Evolutionary conservation across 2,888 invertebrate species (phyloP).

Genomic region (Temnothorax rugatulus): DNA sequence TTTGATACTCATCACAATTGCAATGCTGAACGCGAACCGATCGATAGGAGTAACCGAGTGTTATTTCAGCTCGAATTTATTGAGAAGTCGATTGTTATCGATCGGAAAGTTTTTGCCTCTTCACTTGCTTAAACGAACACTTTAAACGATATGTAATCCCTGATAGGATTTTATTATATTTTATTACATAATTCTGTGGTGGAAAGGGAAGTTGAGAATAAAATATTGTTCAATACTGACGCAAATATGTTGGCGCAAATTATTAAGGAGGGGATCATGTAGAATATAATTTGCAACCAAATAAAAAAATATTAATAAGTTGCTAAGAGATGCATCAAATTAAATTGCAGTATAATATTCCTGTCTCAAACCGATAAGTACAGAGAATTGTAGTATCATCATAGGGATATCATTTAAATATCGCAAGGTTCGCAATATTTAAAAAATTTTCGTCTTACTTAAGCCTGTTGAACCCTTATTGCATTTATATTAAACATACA

Average conservation of each 20-base stretch:
- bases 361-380: not conserved
- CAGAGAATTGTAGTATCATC: not conserved
- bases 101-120: not conserved
- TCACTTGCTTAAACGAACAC: not conserved
- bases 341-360: not conserved
- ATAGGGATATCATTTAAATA: not conserved
- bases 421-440: too few relatives aligned
- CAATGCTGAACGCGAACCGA: not conserved
- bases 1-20: not conserved
- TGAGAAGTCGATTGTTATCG: not conserved
- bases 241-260: not conserved
- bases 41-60: not conserved
- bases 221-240: not conserved
- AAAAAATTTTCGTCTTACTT: too few relatives aligned
- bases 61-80: conserved; percentile 16
- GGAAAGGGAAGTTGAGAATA: not conserved
- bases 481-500: not conserved
- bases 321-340: not conserved
- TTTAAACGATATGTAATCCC: not conserved
- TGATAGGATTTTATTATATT: not conserved
- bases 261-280: not conserved
- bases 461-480: not conserved
- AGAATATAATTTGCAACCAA: not conserved
- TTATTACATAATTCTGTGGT: not conserved
- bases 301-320: not conserved